Conservation (phyloP, 2,113 vertebrate species). For the Embiotoca jacksoni region DNA sequence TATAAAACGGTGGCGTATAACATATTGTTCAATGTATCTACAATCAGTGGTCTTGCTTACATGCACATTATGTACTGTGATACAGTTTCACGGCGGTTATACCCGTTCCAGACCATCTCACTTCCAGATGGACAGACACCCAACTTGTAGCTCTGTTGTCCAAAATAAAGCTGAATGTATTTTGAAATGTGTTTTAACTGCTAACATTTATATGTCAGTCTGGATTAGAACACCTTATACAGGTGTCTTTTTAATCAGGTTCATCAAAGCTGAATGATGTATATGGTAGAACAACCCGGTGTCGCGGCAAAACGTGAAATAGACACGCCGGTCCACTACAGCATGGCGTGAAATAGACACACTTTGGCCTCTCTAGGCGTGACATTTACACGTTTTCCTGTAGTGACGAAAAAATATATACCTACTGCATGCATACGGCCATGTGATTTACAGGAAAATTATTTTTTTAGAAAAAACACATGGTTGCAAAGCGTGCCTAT, state of each 20-base stretch:
- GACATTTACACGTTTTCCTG: too few species aligned
- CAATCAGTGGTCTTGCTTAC: background rate
- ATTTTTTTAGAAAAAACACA: too few species aligned
- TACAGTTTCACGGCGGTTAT: too few species aligned
- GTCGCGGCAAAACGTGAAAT: too few species aligned
- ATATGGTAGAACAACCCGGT: background rate
- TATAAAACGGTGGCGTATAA: background rate
- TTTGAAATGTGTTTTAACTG: constrained; percentile 31
- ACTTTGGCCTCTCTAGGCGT: too few species aligned
- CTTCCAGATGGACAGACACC: background rate
- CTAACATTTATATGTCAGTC: constrained; percentile 3
- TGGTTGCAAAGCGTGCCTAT: too few species aligned
- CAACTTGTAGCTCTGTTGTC: background rate
- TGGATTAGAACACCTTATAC: background rate
- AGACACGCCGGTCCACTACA: too few species aligned
- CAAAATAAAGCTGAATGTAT: constrained; percentile 75
- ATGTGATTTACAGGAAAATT: too few species aligned
- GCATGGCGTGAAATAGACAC: too few species aligned
- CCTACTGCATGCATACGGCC: too few species aligned
- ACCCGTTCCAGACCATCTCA: background rate
- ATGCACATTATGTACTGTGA: background rate
- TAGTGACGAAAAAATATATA: too few species aligned
- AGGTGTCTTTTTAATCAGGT: constrained; percentile 7
- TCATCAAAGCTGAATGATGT: constrained; percentile 4
- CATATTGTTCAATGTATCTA: constrained; percentile 11